Conservation (phyloP, 2,797 vertebrate genomes). For the Cetoscarus ocellatus region DNA sequence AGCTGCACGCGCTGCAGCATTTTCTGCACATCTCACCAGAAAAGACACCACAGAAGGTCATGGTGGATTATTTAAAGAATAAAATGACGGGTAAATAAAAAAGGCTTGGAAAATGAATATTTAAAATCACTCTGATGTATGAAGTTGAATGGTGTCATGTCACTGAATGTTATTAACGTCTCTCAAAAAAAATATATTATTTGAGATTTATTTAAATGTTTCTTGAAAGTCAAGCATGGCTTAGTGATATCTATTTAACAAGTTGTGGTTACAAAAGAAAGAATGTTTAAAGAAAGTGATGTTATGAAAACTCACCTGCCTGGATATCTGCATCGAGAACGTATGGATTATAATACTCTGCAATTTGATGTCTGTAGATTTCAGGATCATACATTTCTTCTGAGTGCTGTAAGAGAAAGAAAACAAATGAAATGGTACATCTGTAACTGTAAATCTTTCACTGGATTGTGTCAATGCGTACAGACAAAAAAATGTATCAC, state of each 20-base stretch:
- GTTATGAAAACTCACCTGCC: constrained; percentile 84
- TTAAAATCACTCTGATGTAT: not conserved
- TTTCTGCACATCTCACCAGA: constrained; percentile 60
- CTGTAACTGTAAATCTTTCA: not conserved
- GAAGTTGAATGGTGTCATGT: not conserved
- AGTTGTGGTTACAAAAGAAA: constrained; percentile 1
- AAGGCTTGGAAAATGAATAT: not conserved
- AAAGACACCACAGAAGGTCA: constrained; percentile 39
- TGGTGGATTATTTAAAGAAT: constrained; percentile 25
- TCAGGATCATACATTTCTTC: constrained; percentile 97
- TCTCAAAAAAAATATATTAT: not conserved
- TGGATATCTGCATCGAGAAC: constrained; percentile 94
- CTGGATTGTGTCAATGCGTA: not conserved
- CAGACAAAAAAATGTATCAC: not conserved
- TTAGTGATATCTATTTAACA: constrained; percentile 1
- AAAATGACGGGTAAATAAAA: constrained; percentile 5
- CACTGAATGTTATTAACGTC: not conserved
- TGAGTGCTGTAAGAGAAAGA: constrained; percentile 83
- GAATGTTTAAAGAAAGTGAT: not conserved
- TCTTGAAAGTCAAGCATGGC: not conserved
- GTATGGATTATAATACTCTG: constrained; percentile 93
- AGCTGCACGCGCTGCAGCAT: constrained; percentile 73
- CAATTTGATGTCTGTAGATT: constrained; percentile 90
- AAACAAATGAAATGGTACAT: constrained; percentile 13
- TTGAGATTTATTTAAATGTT: not conserved